phyloP scores from a whole-genome alignment of 2,113 vertebrate species.

The Thermophis baileyi region DNA sequence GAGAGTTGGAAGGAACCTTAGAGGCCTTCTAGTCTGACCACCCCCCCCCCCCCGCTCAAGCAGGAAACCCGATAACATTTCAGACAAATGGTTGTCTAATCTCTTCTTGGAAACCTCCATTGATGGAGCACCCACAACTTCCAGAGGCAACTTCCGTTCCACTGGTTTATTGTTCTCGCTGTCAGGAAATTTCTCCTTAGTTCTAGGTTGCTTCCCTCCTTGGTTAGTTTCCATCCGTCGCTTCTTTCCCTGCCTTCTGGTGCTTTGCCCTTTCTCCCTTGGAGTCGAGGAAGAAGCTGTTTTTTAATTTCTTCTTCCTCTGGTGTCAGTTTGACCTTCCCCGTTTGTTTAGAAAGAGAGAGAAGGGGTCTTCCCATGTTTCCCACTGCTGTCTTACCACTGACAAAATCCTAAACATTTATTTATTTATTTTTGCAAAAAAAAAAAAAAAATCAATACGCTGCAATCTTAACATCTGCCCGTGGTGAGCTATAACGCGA shows the following conservation, averaged over 20 bases:
- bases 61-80: neutral
- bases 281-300: neutral
- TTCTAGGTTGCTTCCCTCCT: neutral
- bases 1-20: neutral
- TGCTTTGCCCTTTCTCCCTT: neutral
- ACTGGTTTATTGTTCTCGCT: neutral
- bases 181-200: neutral
- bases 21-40: neutral
- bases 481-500: rapidly evolving
- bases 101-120: neutral
- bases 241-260: neutral
- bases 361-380: too few relatives aligned
- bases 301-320: neutral
- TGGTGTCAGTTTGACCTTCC: neutral
- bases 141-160: neutral
- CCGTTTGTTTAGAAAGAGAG: neutral
- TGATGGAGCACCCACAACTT: neutral
- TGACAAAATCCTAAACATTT: neutral
- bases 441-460: neutral
- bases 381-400: too few relatives aligned
- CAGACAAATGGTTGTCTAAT: neutral
- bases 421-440: too few relatives aligned
- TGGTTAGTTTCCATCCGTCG: neutral
- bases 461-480: neutral
- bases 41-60: neutral